A percentile compares a stretch with the other conserved stretches of the same genome.
These are phyloP conservation scores for Coleophora deauratella DNA, from an alignment of 2,888 invertebrate species.

Conservation along the genomic window DNA sequence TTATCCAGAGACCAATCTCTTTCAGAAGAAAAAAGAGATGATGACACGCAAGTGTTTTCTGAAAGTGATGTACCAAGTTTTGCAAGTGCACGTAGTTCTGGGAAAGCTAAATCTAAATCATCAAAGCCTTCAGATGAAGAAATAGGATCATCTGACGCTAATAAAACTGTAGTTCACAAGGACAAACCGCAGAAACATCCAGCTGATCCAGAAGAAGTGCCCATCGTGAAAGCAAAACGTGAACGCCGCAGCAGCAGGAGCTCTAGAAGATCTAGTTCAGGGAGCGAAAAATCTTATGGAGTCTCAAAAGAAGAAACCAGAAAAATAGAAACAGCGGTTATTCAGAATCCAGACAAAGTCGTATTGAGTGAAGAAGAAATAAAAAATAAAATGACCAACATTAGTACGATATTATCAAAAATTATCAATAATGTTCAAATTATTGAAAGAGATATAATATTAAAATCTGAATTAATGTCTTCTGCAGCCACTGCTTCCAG, in stretches of 20 bases:
- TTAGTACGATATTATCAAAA: conserved; percentile 53
- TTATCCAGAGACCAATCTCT: conserved; percentile 75
- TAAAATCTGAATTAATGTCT: conserved; percentile 79
- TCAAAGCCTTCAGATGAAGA: conserved; percentile 45
- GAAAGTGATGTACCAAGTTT: conserved; percentile 79
- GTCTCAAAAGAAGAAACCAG: conserved; percentile 45
- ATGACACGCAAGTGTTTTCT: conserved; percentile 71
- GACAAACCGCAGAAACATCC: conserved; percentile 33
- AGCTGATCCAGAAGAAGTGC: conserved; percentile 20
- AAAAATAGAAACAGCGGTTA: conserved; percentile 16
- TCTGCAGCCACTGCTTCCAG: conserved; percentile 78
- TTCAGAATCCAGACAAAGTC: conserved; percentile 17
- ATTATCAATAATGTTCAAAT: conserved; percentile 71
- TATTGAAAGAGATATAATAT: conserved; percentile 77
- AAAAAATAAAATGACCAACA: conserved; percentile 28
- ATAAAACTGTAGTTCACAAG: conserved; percentile 42
- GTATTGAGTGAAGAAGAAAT: conserved; percentile 35
- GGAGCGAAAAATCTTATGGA: conserved; percentile 63
- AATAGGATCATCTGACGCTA: conserved; percentile 43
- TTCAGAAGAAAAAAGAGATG: conserved; percentile 74
- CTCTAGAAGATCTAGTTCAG: conserved; percentile 55
- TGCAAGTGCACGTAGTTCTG: conserved; percentile 78
- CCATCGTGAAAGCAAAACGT: conserved; percentile 32
- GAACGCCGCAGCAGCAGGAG: conserved; percentile 59
- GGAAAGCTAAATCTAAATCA: conserved; percentile 52